These are phyloP conservation scores for Drosophila biarmipes DNA, from an alignment of 1,140 invertebrate species.

Conservation along the genomic window DNA sequence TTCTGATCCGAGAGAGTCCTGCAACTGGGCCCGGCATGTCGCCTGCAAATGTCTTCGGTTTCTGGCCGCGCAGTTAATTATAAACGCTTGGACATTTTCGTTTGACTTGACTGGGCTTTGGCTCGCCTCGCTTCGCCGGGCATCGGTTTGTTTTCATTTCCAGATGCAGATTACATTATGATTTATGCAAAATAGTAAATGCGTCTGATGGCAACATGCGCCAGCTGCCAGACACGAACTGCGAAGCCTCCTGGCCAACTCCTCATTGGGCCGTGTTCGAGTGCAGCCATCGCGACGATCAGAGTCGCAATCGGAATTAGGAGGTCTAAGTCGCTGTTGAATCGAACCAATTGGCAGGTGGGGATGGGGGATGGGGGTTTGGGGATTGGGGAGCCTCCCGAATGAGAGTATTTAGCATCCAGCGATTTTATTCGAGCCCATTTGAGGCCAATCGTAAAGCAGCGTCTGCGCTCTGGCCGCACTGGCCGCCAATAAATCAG, in stretches of 20 bases:
- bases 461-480: slow-evolving; percentile 15
- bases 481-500: slow-evolving; percentile 77
- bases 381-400: not conserved
- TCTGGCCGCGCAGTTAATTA: slow-evolving; percentile 82
- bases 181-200: slow-evolving; percentile 85
- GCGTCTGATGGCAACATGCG: slow-evolving; percentile 83
- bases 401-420: slow-evolving; percentile 23
- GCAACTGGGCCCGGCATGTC: slow-evolving; percentile 70
- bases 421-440: slow-evolving; percentile 33
- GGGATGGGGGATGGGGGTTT: too few species aligned
- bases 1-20: slow-evolving; percentile 55
- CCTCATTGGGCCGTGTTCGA: slow-evolving; percentile 28
- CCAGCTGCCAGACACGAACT: slow-evolving; percentile 49
- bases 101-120: slow-evolving; percentile 37
- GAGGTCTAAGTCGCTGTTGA: slow-evolving; percentile 1
- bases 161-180: slow-evolving; percentile 84
- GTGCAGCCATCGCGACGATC: slow-evolving; percentile 37
- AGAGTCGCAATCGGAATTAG: slow-evolving; percentile 21
- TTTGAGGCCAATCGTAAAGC: slow-evolving; percentile 69
- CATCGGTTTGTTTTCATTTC: slow-evolving; percentile 78
- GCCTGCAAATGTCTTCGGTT: slow-evolving; percentile 75
- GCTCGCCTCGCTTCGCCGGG: slow-evolving; percentile 9
- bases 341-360: slow-evolving; percentile 3
- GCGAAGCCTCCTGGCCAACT: slow-evolving; percentile 16
- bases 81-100: slow-evolving; percentile 84